Base-by-base conservation (phyloP, 2,888 invertebrate genomes). In the Drosophila merina region DNA sequence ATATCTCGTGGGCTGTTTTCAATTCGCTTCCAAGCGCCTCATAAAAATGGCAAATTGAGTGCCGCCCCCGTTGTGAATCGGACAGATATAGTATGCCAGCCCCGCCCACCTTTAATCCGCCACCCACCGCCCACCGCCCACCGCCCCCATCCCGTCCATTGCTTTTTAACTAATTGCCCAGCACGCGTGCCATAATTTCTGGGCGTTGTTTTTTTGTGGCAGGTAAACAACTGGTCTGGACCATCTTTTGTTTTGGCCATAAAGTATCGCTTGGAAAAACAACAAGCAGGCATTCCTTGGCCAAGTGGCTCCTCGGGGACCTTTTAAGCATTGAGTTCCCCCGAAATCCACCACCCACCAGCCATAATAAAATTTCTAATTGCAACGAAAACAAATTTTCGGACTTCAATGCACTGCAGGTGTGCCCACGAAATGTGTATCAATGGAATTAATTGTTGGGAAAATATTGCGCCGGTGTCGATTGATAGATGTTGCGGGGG, bases 11-110 rank as follows among this genome's bases (percentile, higher is more conserved):
- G 58, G 74, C 47, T 80, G 80, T 69, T 86, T 79, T 85, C 74
- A 79, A 85, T 85, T 74, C 67, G 67, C 64, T 83, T 77, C 40
- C 67, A 71, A 76, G 79, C 85, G 81, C 76, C 88, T 80, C 84
- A 86, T 88, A 85, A 85, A 85, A 88, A 86, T 88, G 78, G 87
- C 81, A 78, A 85, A 86, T 86, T 85, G 76, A 88, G 88, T 86
- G 84, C 80, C 64, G 88, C 81, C 79, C 81, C 81, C 88, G 88
- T 85, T 82, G 81, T 54, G 88, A 72, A 60, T 55, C 54, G 14
- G 69, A 70, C 70, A 70, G 72, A 72, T 47, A 48, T 57, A 59
- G 67, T 73, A 57, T 14, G 36, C 26, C 26, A n/a, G 30, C 51
- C 20, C 62, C 42, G 42, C 8, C 40, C 40, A 28, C 7, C 40